These are phyloP conservation scores for Tragelaphus strepsiceros DNA, from an alignment of 2,113 vertebrate species.

Conservation along the genomic window DNA sequence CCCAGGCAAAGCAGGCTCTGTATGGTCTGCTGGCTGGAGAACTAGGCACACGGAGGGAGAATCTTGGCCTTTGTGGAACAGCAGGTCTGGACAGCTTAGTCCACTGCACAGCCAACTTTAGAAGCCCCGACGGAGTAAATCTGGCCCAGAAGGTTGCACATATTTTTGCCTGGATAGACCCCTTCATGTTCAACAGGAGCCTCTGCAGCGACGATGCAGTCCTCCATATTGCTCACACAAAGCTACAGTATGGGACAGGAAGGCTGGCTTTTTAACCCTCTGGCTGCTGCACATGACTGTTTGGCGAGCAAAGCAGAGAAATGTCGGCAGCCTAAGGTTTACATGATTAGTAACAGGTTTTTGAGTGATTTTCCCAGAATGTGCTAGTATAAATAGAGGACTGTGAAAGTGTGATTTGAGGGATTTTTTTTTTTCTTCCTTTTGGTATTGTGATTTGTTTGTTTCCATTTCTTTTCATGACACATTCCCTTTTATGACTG, in stretches of 20 bases:
- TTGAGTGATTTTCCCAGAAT: constrained; percentile 67
- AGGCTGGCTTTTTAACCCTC: constrained; percentile 67
- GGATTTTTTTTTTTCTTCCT: constrained; percentile 39
- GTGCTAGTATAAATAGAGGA: constrained; percentile 65
- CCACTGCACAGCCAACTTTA: constrained; percentile 44
- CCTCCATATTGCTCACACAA: constrained; percentile 46
- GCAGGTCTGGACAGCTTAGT: constrained; percentile 56
- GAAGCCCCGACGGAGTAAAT: constrained; percentile 56
- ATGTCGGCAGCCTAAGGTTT: constrained; percentile 44
- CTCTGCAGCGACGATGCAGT: neutral
- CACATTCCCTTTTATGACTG: constrained; percentile 12
- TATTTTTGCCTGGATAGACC: constrained; percentile 70
- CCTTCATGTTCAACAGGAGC: constrained; percentile 53
- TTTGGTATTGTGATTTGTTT: constrained; percentile 65
- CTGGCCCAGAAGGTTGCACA: constrained; percentile 68
- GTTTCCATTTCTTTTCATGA: constrained; percentile 40
- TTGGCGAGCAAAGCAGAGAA: constrained; percentile 47
- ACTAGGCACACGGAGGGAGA: neutral
- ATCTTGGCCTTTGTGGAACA: constrained; percentile 57
- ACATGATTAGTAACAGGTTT: constrained; percentile 46
- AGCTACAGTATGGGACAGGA: constrained; percentile 42
- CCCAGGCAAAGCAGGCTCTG: neutral
- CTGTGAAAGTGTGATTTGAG: constrained; percentile 58
- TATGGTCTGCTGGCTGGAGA: constrained; percentile 26
- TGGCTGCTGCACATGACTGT: constrained; percentile 56